phyloP scores from a whole-genome alignment of 2,797 vertebrate genomes.

The Gorsachius magnificus region DNA sequence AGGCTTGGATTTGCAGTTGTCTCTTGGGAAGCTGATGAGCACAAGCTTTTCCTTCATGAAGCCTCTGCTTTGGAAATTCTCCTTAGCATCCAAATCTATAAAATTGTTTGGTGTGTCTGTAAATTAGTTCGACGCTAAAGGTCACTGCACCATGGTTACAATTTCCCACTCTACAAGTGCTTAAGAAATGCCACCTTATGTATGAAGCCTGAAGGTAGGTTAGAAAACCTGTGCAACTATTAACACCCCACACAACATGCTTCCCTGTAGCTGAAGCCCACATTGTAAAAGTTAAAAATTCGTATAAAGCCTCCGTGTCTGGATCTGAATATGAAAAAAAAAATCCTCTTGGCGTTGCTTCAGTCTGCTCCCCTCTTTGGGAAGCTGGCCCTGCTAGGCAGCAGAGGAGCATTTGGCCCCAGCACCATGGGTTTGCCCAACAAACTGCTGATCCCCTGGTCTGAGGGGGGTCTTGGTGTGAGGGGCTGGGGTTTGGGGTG shows the following conservation, averaged over 20 bases:
- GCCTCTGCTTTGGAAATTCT: not conserved
- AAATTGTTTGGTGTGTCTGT: not conserved
- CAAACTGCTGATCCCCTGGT: not conserved
- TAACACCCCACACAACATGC: too few species aligned
- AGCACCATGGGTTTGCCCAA: not conserved
- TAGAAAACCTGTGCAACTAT: not conserved
- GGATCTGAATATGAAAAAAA: not conserved
- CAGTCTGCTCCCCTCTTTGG: not conserved
- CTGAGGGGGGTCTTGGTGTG: accelerated
- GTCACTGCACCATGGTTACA: not conserved
- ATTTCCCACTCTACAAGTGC: not conserved
- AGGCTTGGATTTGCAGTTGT: not conserved
- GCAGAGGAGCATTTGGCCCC: not conserved
- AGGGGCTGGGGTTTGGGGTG: not conserved
- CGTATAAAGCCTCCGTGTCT: not conserved
- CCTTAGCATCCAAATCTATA: not conserved
- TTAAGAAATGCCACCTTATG: not conserved
- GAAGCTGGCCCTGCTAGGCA: not conserved
- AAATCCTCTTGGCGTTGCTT: not conserved
- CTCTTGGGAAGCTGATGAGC: not conserved
- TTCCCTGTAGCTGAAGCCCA: not conserved
- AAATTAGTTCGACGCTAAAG: not conserved
- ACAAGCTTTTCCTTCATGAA: not conserved
- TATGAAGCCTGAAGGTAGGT: not conserved
- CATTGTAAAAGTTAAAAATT: not conserved